Percentiles rank a stretch among this genome's conserved stretches.
These are phyloP conservation scores for Dusona sp. DNA, from an alignment of 2,888 invertebrate genomes.

Conservation along the genomic window DNA sequence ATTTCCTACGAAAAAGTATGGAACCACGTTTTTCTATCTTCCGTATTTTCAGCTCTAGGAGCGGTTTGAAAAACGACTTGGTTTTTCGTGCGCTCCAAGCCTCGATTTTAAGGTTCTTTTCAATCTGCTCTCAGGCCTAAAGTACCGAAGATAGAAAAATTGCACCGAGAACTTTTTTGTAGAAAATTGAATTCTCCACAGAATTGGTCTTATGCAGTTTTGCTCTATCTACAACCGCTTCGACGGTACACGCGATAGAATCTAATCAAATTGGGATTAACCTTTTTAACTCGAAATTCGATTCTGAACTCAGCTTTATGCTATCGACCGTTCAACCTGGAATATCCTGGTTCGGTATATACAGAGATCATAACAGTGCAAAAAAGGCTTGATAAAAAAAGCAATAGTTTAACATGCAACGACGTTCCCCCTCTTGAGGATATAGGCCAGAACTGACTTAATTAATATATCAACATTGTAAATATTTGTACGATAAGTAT, in stretches of 20 bases:
- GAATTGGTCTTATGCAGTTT: background rate
- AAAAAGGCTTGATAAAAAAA: constrained; percentile 13
- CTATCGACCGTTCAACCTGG: background rate
- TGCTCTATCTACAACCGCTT: background rate
- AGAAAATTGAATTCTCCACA: background rate
- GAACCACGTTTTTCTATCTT: background rate
- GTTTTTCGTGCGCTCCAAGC: background rate
- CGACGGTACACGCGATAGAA: background rate
- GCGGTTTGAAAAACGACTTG: background rate
- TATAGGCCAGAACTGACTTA: constrained; percentile 78
- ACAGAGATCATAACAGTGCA: background rate
- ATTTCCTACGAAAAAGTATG: background rate
- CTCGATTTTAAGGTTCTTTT: background rate
- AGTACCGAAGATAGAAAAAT: background rate
- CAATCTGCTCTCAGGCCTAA: background rate
- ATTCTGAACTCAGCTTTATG: background rate
- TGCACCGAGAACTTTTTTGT: background rate
- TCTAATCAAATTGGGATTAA: background rate
- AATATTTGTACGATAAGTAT: constrained; percentile 82
- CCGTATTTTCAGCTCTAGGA: background rate
- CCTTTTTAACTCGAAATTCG: background rate
- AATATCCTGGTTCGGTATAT: background rate
- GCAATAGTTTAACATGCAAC: constrained; percentile 41
- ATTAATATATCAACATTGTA: constrained; percentile 78
- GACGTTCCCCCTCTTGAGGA: constrained; percentile 59